Base-by-base conservation (phyloP, 2,888 invertebrate species). In the Plagodis pulveraria region DNA sequence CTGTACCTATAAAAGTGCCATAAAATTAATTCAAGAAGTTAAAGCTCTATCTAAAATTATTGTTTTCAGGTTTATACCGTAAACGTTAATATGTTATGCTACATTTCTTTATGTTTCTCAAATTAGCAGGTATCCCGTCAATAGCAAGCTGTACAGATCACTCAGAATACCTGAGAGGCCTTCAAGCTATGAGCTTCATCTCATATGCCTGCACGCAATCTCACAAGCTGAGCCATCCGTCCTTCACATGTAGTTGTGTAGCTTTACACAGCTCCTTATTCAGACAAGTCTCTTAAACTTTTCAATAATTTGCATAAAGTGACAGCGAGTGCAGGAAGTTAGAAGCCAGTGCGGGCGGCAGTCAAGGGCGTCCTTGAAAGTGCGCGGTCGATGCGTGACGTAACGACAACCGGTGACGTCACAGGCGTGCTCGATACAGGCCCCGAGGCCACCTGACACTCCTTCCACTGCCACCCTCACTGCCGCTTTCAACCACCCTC, bases 361-460 rank as follows among this genome's bases (percentile, higher is more conserved):
- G 73, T 77, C 86, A 87, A 86, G 87, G 86, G 79, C 89, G 91
- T 84, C 91, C 91, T 92, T 92, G 91, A 90, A 83, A 60, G 73
- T 72, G 82, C 80, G 77, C 84, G 80, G 80, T 91, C 91, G 91
- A 92, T 91, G 81, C 56, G 78, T 90, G 91, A 90, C 92, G 91
- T 90, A 79, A 85, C 72, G 62, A 4, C 63, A 63, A 69, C 72
- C 63, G 62, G 83, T 87, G 88, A 90, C 91, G 91, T 91, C 91
- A 91, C 85, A 76, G 84, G 86, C 81, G 74, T 74, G 80, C 59
- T 82, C 81, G 83, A 79, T 80, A 71, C 79, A 74, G 83, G 82
- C 83, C 81, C 83, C 82, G 85, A 80, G 81, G 84, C 73, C 75
- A 68, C 75, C 77, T 74, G 78, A 70, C 73, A 69, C 67, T 61